A percentile compares a stretch with the other conserved stretches of the same genome.
phyloP scores from a whole-genome alignment of 2,113 vertebrate genomes.

The Leucosticte australis region DNA sequence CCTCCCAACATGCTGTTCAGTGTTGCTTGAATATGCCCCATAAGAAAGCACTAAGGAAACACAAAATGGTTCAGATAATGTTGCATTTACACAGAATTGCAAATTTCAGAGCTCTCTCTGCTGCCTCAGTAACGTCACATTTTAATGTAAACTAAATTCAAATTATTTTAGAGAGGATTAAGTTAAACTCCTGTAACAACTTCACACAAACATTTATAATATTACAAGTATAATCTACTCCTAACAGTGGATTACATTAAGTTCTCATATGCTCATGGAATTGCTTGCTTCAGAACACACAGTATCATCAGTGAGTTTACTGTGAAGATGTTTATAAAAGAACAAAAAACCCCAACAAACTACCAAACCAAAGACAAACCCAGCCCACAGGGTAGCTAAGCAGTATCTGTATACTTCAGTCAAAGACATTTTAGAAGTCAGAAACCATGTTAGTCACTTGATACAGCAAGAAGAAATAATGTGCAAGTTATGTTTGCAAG shows the following conservation, averaged over 20 bases:
- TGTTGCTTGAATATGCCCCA: neutral
- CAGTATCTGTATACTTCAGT: neutral
- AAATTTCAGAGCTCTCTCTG: neutral
- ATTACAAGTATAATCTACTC: neutral
- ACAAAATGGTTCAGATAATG: accelerated
- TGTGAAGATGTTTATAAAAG: neutral
- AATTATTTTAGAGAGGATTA: neutral
- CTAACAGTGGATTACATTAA: neutral
- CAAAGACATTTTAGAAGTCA: neutral
- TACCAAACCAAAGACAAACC: neutral
- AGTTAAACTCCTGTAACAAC: neutral
- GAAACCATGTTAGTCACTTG: neutral
- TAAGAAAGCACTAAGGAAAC: neutral
- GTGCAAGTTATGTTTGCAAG: neutral
- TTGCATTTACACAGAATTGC: neutral
- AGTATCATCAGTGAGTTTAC: neutral
- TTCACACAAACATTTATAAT: neutral
- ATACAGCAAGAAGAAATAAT: neutral
- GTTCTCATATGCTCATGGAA: neutral
- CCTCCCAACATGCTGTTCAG: neutral
- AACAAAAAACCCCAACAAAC: neutral
- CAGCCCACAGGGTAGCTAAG: neutral
- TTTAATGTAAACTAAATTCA: neutral
- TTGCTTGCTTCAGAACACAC: neutral
- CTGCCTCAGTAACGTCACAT: neutral